Percentiles rank a stretch among this genome's conserved stretches.
These are phyloP conservation scores for Sycophaga agraensis DNA, from an alignment of 1,140 invertebrate genomes.

Conservation along the genomic window DNA sequence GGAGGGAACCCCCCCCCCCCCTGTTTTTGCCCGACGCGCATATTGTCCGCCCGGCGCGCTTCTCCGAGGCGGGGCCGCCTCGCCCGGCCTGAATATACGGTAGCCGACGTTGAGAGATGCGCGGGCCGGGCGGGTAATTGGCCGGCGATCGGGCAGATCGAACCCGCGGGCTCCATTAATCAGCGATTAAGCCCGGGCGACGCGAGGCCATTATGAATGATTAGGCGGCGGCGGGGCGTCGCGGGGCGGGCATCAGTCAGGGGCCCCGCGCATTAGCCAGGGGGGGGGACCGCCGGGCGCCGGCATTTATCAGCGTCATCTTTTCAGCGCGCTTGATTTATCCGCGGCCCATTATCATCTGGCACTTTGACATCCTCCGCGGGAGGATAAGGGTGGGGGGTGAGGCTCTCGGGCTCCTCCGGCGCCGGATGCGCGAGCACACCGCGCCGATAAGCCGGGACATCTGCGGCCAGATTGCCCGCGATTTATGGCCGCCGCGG, in stretches of 20 bases:
- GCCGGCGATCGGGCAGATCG: not conserved
- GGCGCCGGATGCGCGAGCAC: too few relatives aligned
- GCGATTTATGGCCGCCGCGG: not conserved
- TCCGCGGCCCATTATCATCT: slow-evolving; percentile 54
- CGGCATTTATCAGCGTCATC: slow-evolving; percentile 59
- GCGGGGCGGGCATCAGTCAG: slow-evolving; percentile 58
- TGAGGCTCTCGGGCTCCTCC: too few relatives aligned
- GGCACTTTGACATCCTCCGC: slow-evolving; percentile 58
- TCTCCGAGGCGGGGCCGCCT: too few relatives aligned
- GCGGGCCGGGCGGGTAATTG: too few relatives aligned
- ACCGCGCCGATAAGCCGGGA: slow-evolving; percentile 6
- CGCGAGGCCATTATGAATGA: slow-evolving; percentile 55
- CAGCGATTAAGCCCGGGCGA: slow-evolving; percentile 49
- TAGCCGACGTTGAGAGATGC: too few relatives aligned
- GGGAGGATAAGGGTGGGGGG: slow-evolving; percentile 55
- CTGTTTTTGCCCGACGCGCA: too few relatives aligned
- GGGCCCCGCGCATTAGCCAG: too few relatives aligned
- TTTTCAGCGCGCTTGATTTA: slow-evolving; percentile 58
- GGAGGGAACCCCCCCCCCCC: too few relatives aligned
- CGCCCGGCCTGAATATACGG: too few relatives aligned
- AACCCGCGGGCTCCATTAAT: slow-evolving; percentile 51
- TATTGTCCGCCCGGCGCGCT: too few relatives aligned
- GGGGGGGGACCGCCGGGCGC: slow-evolving; percentile 46
- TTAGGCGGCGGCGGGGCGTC: slow-evolving; percentile 58
- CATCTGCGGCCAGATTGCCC: slow-evolving; percentile 3